Base-by-base conservation (phyloP, 92 coral and sea anemone species). In the Phenganax subtilis region DNA sequence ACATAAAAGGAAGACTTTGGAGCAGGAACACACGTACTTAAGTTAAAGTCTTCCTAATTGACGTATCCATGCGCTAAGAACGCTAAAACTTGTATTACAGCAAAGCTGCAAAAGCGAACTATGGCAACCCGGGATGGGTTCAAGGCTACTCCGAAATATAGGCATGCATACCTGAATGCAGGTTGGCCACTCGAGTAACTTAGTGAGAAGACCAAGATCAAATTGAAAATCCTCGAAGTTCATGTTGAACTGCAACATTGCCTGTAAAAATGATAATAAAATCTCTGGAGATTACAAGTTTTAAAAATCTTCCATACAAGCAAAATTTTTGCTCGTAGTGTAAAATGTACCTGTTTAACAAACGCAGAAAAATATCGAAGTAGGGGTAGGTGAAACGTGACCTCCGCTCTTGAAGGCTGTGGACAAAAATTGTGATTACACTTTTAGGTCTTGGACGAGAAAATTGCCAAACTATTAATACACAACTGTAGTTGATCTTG, bases 381-480 rank as follows among this genome's bases (percentile, higher is more conserved):
- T 55, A 96, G 76, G 52, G 99, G 97, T 9, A 96, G 90, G 70
- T 96, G 99, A 82, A 96, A 96, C 10, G 93, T 90, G 66, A 96
- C 97, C 65, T 96, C 99, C 25, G 94, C 93, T 51, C 91, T 89
- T 78, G 90, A 91, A 72, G 98, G 97, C 93, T 92, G 87, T 44
- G 87, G 62, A 12, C 12, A 58, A 25, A 9, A 55, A 14, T 55
- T 25, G 37, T 6, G 30, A 28, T 15, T 14, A 25, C 2, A 59
- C 1, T 59, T 20, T 20, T n/a, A 61, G 25, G 3, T 15, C 67
- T 61, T 7, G 25, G 25, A 61, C 14, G 8, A 8, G 3, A 61
- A 61, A 61, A 0, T 66, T 16, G 31, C 10, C 70, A 6, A 64
- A 64, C 0, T 3, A 7, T 52, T 29, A 3, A 30, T 37, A 37